A percentile compares a stretch with the other conserved stretches of the same genome.
Conservation (phyloP, 2,888 invertebrate species). For the Nephrotoma appendiculata region DNA sequence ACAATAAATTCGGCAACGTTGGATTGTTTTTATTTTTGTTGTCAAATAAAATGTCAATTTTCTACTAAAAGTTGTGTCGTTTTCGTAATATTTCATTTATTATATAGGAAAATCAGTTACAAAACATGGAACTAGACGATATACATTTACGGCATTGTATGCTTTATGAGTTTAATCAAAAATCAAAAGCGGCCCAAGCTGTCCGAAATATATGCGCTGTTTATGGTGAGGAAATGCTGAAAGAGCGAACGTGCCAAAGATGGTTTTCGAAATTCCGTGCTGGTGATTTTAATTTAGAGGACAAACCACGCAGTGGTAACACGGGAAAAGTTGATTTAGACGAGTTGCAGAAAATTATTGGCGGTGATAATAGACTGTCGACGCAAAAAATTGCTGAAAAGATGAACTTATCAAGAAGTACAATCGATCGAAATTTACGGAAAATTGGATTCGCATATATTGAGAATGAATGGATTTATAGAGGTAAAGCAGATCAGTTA, state of each 20-base stretch:
- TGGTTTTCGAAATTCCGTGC: constrained; percentile 17
- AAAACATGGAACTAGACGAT: background rate
- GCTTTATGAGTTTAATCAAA: background rate
- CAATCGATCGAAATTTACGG: background rate
- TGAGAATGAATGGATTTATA: background rate
- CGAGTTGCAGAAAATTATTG: background rate
- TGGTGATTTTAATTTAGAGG: constrained; percentile 14
- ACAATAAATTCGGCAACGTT: background rate
- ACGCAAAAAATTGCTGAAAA: background rate
- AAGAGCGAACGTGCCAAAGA: constrained; percentile 9
- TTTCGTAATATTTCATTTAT: background rate
- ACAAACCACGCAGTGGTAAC: background rate
- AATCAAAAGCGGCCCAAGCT: background rate
- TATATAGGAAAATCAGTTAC: background rate
- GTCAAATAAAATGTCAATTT: background rate
- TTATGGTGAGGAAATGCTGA: background rate
- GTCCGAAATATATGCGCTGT: background rate
- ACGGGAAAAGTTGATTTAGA: background rate
- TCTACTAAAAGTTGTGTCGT: background rate
- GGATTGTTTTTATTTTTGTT: background rate
- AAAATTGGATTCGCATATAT: background rate
- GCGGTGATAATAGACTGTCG: background rate
- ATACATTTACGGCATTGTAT: background rate
- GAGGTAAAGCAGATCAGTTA: background rate
- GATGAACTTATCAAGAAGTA: background rate